A percentile compares a stretch with the other conserved stretches of the same genome.
These are phyloP conservation scores for Crotophaga sulcirostris DNA, from an alignment of 2,113 vertebrate species.

Conservation along the genomic window DNA sequence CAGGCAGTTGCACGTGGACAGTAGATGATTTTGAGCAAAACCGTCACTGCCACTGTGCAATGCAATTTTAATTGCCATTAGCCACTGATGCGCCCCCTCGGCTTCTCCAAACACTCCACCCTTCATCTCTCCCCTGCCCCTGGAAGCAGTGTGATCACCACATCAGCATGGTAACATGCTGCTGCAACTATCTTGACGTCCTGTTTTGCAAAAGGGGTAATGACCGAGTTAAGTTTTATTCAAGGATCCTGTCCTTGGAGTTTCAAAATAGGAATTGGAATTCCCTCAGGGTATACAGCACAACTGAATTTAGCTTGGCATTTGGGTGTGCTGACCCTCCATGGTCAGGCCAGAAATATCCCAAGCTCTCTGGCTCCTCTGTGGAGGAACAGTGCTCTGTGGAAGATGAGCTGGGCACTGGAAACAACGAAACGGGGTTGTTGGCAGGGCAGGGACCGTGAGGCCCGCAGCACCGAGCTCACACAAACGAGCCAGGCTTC, in stretches of 20 bases:
- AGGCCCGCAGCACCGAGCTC: neutral
- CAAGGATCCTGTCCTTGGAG: neutral
- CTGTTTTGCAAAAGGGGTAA: neutral
- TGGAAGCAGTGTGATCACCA: neutral
- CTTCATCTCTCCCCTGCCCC: neutral
- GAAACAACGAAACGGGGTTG: neutral
- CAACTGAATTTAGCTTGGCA: neutral
- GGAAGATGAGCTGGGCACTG: neutral
- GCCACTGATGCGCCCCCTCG: fast-evolving
- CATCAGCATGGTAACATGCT: neutral
- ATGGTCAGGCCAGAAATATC: neutral
- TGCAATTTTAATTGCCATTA: neutral
- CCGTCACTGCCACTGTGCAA: neutral
- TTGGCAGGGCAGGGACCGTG: neutral
- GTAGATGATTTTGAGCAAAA: neutral
- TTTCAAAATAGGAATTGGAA: neutral
- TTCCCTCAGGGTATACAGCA: fast-evolving
- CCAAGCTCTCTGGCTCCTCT: neutral
- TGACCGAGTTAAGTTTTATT: neutral
- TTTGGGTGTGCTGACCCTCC: neutral
- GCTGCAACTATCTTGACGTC: neutral
- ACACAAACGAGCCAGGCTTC: neutral
- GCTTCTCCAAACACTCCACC: neutral
- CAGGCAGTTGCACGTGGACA: neutral
- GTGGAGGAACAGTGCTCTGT: fast-evolving